Evolutionary conservation across 35 echinoderm and acorn worm genomes (phyloP), one percentile per base, ranked within the genome.

Genomic region (Chiridota heheva): DNA sequence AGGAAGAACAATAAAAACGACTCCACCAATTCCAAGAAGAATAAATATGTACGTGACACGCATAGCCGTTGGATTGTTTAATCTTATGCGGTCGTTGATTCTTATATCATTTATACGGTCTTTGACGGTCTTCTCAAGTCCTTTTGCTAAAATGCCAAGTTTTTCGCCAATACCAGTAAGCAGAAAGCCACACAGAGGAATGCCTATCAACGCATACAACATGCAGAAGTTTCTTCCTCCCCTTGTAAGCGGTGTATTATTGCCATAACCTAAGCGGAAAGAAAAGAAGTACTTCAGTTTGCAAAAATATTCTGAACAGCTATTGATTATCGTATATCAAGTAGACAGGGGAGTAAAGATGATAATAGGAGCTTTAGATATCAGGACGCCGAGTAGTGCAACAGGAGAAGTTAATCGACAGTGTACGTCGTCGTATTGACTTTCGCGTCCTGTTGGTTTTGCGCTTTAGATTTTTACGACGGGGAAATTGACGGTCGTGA

Each of bases 131-230:
- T 77, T n/a, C 26, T 88, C 65, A 8, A 89, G 36, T 24, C 72
- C 47, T 59, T 80, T 66, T 58, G 82, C 47, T 2, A 42, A 28
- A 20, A 83, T 44, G 1, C 82, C 82, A 7, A 98, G 29, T 44
- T 76, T 83, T 2, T 87, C 60, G 7, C 80, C 84, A 13, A 98
- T 57, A 17, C 60, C 89, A 12, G 89, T 78, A 44, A 98, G 70
- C 28, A 98, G 57, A 37, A 98, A 71, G 43, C 95, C 89, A 38
- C 89, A 98, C 0, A 98, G 73, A 3, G 95, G 95, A 17, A 98
- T 92, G 7, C 95, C 95, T 36, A 98, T 89, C 35, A 98, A 58
- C 40, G 95, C 95, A 40, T 91, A 98, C 39, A 85, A 22, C 26
- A 98, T 86, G 60, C 82, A 84, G 60, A 98, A 98, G 7, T 76